phyloP scores from a whole-genome alignment of 1,140 invertebrate species.

The Procambarus virginalis region DNA sequence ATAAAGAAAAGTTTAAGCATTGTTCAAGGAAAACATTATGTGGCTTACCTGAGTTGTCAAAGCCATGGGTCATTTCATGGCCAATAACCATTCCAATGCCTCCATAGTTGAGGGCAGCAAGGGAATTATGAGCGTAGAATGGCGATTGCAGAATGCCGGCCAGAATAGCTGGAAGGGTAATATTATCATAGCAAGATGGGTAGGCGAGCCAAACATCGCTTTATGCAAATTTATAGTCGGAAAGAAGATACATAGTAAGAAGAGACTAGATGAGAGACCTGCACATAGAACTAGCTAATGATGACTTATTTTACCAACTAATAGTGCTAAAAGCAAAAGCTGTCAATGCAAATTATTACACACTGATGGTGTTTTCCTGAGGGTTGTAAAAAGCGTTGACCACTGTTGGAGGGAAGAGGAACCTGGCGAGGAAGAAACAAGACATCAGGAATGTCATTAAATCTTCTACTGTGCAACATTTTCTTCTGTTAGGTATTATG shows the following conservation, averaged over 20 bases:
- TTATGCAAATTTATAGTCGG: too few relatives aligned
- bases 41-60: constrained; percentile 77
- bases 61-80: constrained; percentile 76
- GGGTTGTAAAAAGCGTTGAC: constrained; percentile 78
- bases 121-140: constrained; percentile 74
- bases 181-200: neutral
- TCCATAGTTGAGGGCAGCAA: constrained; percentile 73
- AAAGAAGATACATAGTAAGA: too few relatives aligned
- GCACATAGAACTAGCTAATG: too few relatives aligned
- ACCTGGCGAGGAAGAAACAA: constrained; percentile 70
- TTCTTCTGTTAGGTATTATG: too few relatives aligned
- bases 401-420: constrained; percentile 75
- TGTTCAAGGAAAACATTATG: neutral
- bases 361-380: constrained; percentile 77
- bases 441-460: too few relatives aligned
- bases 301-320: constrained; percentile 70
- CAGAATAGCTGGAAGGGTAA: constrained; percentile 74
- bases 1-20: too few relatives aligned
- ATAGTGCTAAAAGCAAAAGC: constrained; percentile 74
- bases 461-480: too few relatives aligned
- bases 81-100: constrained; percentile 75
- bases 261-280: too few relatives aligned
- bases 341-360: constrained; percentile 70
- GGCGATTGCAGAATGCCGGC: constrained; percentile 77
- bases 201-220: too few relatives aligned